Evolutionary conservation across 35 echinoderm and acorn worm species (phyloP), one percentile per base, ranked within the genome.

Genomic region (Heliocidaris erythrogramma): DNA sequence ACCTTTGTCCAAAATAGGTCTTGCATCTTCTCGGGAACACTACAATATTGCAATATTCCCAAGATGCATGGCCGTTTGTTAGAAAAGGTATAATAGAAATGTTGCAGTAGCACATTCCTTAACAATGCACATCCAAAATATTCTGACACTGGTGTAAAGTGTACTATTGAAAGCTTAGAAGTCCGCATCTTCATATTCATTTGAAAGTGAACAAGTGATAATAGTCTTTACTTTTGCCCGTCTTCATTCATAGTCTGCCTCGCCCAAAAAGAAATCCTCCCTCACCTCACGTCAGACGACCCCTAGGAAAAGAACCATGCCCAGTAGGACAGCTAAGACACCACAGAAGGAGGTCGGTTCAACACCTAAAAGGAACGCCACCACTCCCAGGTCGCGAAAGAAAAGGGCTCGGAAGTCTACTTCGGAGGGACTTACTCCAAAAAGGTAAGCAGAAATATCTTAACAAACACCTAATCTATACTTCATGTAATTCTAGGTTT

Each of bases 381-480:
- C 48, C 31, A 89, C 87, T 13, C 91, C 91, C 29, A 49, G 49
- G 27, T 92, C 47, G 29, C 10, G 91, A 92, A 49, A 48, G 50
- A 92, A 92, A 92, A 49, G 91, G 48, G 49, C 48, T 11, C 9
- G 48, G 49, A 49, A 2, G 30, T 92, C 91, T n/a, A 92, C 91
- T 30, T 30, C 49, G n/a, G 50, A 49, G 49, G 91, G 91, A 30
- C 91, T 92, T 30, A 92, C 91, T 48, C 91, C 91, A 16, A 92
- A 92, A n/a, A 92, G 91, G 91, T 92, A 78, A 78, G 0, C 5
- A 78, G 7, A 78, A 42, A 42, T 42, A 1, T 42, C 35, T 42
- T 42, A 42, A 42, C 35, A 0, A 42, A 0, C 35, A 42, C 35
- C 35, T 42, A 42, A 42, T 42, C 35, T 42, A 42, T 42, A 42